Evolutionary conservation across 1,140 invertebrate species (phyloP).

Genomic region (Brachionus asplanchnoidis): DNA sequence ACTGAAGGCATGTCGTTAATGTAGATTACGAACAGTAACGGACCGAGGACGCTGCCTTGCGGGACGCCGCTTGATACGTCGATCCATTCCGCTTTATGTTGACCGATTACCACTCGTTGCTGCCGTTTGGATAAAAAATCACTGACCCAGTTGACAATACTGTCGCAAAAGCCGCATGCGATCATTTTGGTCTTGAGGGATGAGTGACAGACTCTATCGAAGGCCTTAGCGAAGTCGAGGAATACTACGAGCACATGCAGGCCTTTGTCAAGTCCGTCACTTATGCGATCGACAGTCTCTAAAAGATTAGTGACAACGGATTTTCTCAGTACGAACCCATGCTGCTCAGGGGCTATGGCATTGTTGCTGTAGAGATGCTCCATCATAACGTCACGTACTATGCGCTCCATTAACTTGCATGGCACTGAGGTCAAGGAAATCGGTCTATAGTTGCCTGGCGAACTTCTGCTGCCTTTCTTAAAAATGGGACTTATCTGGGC

Average conservation of each 20-base stretch:
- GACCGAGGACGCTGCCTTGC: too few species aligned
- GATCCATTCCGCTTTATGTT: not conserved
- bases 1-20: too few species aligned
- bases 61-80: not conserved
- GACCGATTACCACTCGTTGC: not conserved
- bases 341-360: not conserved
- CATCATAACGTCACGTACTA: not conserved
- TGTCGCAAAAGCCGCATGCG: not conserved
- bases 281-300: not conserved
- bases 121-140: not conserved
- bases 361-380: conserved; percentile 7
- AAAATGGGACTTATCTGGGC: not conserved
- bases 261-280: not conserved
- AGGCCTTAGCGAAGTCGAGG: not conserved
- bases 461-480: not conserved
- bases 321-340: not conserved
- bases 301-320: not conserved
- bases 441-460: not conserved
- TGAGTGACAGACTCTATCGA: too few species aligned
- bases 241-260: not conserved
- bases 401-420: too few species aligned
- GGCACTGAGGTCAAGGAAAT: not conserved
- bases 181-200: not conserved
- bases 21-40: too few species aligned
- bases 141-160: not conserved